Base-by-base conservation (phyloP, 2,888 invertebrate species). In the Anagyrus pseudococci region DNA sequence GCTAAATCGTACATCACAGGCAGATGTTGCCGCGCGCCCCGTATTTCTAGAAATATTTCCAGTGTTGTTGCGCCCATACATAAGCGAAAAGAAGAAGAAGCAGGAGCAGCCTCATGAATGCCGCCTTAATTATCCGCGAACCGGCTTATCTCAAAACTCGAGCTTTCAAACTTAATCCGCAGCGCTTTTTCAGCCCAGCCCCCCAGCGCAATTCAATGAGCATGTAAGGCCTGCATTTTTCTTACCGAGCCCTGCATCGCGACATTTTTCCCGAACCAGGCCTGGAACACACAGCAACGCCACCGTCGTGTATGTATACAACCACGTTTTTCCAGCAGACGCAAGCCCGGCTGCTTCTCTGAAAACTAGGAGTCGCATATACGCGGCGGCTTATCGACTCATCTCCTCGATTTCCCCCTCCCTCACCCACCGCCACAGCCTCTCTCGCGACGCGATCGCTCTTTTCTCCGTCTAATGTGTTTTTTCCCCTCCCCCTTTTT, bases 161-260 rank as follows among this genome's bases (percentile, higher is more conserved):
- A 47, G 47, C 46, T 52, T 50, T 44, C 50, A 52, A 57, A 46
- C 25, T 62, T 54, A 62, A 56, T 43, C 26, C 57, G 13, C 4
- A 2, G 33, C 33, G 15, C 29, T 58, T 62, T 53, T 58, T 58
- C 54, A 48, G 25, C 22, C 0, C 37, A 41, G 33, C 4, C n/a
- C 40, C 15, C 20, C 40, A 20, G 43, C 37, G 62, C 62, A 62
- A 64, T 64, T 64, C 60, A 64, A 64, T 64, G 64, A 64, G 33
- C 60, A 60, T 60, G 64, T 64, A 44, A 57, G 52, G 43, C 57
- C 37, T 15, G 40, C 7, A 33, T 59, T 64, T 63, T 63, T 58
- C 23, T n/a, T 19, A 6, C 20, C 17, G 4, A 26, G 50, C 22
- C 22, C 47, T 3, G 15, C n/a, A n/a, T 43, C 17, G 23, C 46